phyloP scores from a whole-genome alignment of 2,888 invertebrate species.

The Anodontia alba region DNA sequence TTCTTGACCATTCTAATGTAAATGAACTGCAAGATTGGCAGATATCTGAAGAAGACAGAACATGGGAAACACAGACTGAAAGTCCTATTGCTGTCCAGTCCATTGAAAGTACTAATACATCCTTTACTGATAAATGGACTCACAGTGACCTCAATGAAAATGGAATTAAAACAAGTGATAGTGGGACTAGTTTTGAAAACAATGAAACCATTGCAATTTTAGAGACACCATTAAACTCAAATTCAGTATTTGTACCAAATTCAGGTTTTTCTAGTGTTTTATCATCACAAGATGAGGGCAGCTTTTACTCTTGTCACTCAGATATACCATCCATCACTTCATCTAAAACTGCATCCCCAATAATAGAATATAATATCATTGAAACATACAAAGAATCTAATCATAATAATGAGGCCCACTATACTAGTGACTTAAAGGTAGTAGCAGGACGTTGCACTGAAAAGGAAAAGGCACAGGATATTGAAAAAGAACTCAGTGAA shows the following conservation, averaged over 20 bases:
- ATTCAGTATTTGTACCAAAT: not conserved
- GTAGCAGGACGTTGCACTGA: not conserved
- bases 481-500: constrained; percentile 29
- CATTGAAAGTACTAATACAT: not conserved
- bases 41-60: not conserved
- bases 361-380: not conserved
- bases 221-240: not conserved
- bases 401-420: not conserved
- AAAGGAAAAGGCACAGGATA: constrained; percentile 23
- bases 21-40: not conserved
- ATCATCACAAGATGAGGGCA: not conserved
- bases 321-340: constrained; percentile 31
- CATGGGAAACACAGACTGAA: not conserved
- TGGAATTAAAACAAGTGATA: not conserved
- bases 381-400: not conserved
- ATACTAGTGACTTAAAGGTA: not conserved
- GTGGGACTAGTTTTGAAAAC: not conserved
- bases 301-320: constrained; percentile 18
- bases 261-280: not conserved
- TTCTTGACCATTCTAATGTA: not conserved
- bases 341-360: constrained; percentile 42
- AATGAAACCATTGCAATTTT: not conserved
- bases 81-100: not conserved
- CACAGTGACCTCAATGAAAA: not conserved
- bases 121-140: not conserved